Evolutionary conservation across 2,113 vertebrate species (phyloP).

Genomic region (Chaenogobius annularis): DNA sequence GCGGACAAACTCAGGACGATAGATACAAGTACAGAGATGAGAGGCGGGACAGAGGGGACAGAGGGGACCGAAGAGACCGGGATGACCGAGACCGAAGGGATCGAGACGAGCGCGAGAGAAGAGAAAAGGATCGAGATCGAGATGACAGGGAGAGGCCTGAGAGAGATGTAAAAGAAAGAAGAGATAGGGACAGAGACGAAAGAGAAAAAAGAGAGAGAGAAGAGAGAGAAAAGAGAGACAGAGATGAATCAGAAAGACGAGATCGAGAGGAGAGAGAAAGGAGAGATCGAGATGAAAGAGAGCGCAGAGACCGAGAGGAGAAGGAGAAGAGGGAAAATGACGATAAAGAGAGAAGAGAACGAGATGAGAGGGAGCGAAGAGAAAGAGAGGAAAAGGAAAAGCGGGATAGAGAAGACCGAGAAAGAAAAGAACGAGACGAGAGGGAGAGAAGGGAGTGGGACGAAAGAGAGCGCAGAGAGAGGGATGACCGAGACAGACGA

Average conservation of each 20-base stretch:
- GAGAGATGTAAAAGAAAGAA: slow-evolving; percentile 1
- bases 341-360: neutral
- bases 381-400: neutral
- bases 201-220: slow-evolving; percentile 26
- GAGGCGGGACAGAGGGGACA: slow-evolving; percentile 49
- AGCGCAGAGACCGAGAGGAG: slow-evolving; percentile 12
- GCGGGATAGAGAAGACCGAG: neutral
- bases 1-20: slow-evolving; percentile 57
- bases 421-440: neutral
- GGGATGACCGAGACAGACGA: neutral
- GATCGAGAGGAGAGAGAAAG: slow-evolving; percentile 2
- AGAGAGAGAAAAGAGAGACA: neutral
- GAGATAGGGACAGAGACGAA: slow-evolving; percentile 18
- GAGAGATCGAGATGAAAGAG: slow-evolving; percentile 24
- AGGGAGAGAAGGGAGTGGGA: neutral
- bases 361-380: neutral
- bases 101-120: slow-evolving; percentile 24
- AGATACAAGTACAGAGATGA: slow-evolving; percentile 50
- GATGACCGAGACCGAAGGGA: slow-evolving; percentile 48
- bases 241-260: neutral
- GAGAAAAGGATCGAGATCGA: slow-evolving; percentile 9
- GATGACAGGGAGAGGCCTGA: slow-evolving; percentile 34
- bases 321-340: slow-evolving; percentile 12
- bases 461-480: neutral
- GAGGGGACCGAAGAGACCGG: slow-evolving; percentile 48